phyloP scores from a whole-genome alignment of 2,113 vertebrate genomes.

The Noturus placidus region DNA sequence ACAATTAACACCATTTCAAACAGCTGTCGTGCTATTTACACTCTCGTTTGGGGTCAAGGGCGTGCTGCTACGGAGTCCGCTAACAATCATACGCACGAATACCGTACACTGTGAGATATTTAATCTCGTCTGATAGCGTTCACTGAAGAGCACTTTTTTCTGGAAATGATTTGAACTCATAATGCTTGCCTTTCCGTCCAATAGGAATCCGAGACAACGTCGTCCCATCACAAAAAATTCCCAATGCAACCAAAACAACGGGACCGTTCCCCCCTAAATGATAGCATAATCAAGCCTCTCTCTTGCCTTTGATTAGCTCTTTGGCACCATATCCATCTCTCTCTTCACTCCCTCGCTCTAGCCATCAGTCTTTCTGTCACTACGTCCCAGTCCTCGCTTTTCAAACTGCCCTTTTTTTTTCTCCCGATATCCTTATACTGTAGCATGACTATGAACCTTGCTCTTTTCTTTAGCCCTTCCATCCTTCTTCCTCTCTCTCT shows the following conservation, averaged over 20 bases:
- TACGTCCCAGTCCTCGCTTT: constrained; percentile 27
- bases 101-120: not conserved
- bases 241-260: constrained; percentile 62
- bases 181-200: not conserved
- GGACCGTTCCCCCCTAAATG: constrained; percentile 63
- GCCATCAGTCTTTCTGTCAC: constrained; percentile 31
- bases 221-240: constrained; percentile 62
- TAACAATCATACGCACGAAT: constrained; percentile 2
- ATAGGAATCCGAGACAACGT: constrained; percentile 30
- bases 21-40: constrained; percentile 23
- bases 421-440: constrained; percentile 65
- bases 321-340: constrained; percentile 57
- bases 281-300: constrained; percentile 72
- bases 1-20: constrained; percentile 24
- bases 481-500: constrained; percentile 26
- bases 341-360: constrained; percentile 8
- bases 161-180: constrained; percentile 10
- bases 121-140: not conserved
- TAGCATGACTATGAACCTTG: constrained; percentile 62
- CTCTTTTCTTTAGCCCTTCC: constrained; percentile 51
- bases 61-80: not conserved
- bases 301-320: constrained; percentile 67
- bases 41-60: constrained; percentile 15
- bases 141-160: not conserved
- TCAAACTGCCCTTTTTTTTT: constrained; percentile 43